Evolutionary conservation across 2,888 invertebrate species (phyloP), one percentile per base, ranked within the genome.

Genomic region (Drosophila sordidapex): DNA sequence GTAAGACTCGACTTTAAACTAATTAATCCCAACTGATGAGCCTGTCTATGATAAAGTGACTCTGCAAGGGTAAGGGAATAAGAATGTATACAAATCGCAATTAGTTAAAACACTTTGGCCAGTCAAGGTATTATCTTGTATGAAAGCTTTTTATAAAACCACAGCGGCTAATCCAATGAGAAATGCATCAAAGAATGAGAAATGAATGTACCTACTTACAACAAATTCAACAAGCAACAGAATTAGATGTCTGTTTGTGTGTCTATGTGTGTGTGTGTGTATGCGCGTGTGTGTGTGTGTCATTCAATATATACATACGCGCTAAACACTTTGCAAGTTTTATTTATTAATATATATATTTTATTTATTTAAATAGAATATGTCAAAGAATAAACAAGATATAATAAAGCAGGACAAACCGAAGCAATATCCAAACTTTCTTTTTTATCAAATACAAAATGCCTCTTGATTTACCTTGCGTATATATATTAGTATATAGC

Each of bases 291-390:
- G 8, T 27, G 56, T 56, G 74, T 76, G 74, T 60, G 76, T 76
- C 76, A 74, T 77, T 66, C 57, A 61, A 76, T 51, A 57, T 57
- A 31, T 21, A 15, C 63, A 60, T 43, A 76, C 60, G 53, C 75
- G 76, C 80, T 82, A 86, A 86, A 79, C 48, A 82, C 72, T 81
- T 74, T 73, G 75, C 88, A 83, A 90, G 62, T 72, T 82, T 89
- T 89, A 91, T 91, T 91, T 91, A 91, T 89, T 91, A 90, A 74
- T 76, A 89, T 85, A 77, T 82, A 82, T 89, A 83, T 88, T 88
- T 90, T 79, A 86, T 87, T 89, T 86, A 87, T 89, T 90, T 81
- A 81, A 82, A 83, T 85, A 87, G 87, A 89, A 89, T 79, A 89
- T 83, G 82, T 86, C 84, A 89, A 83, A 81, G 76, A 79, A 79